A percentile compares a stretch with the other conserved stretches of the same genome.
Conservation (phyloP, 2,888 invertebrate species). For the Galeopsomyia nigrocyanea region DNA sequence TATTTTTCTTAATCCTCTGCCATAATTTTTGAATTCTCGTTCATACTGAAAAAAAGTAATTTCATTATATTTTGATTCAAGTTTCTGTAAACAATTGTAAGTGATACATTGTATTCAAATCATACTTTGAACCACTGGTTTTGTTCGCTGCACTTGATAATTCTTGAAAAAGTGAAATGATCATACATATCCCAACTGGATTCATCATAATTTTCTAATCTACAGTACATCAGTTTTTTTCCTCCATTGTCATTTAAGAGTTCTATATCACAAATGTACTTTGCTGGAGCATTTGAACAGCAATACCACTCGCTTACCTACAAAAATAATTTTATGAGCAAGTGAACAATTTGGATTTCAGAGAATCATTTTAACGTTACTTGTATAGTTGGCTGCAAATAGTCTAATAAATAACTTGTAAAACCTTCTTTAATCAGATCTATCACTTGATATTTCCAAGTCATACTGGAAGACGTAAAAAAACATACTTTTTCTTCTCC, state of each 20-base stretch:
- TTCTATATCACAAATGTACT: constrained; percentile 60
- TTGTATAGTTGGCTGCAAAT: constrained; percentile 70
- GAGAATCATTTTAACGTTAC: constrained; percentile 51
- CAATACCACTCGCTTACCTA: constrained; percentile 64
- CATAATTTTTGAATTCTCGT: constrained; percentile 71
- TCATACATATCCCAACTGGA: neutral
- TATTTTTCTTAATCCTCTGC: constrained; percentile 69
- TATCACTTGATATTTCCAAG: constrained; percentile 70
- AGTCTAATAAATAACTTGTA: constrained; percentile 67
- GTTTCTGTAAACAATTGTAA: neutral
- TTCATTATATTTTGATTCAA: neutral
- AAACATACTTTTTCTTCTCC: constrained; percentile 69
- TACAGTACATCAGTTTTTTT: neutral
- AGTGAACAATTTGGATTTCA: neutral
- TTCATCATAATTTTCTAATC: neutral
- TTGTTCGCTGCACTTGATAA: constrained; percentile 49
- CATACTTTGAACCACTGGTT: constrained; percentile 57
- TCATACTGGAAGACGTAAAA: constrained; percentile 70
- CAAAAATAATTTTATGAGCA: constrained; percentile 14
- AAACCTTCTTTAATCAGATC: constrained; percentile 67
- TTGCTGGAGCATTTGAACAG: constrained; percentile 60
- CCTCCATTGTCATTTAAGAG: constrained; percentile 50
- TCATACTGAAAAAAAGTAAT: constrained; percentile 63
- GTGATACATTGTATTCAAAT: neutral
- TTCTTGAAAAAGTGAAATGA: constrained; percentile 48